Percentiles rank a stretch among this genome's conserved stretches.
These are phyloP conservation scores for Polydrusus tereticollis DNA, from an alignment of 2,888 invertebrate species.

Conservation along the genomic window DNA sequence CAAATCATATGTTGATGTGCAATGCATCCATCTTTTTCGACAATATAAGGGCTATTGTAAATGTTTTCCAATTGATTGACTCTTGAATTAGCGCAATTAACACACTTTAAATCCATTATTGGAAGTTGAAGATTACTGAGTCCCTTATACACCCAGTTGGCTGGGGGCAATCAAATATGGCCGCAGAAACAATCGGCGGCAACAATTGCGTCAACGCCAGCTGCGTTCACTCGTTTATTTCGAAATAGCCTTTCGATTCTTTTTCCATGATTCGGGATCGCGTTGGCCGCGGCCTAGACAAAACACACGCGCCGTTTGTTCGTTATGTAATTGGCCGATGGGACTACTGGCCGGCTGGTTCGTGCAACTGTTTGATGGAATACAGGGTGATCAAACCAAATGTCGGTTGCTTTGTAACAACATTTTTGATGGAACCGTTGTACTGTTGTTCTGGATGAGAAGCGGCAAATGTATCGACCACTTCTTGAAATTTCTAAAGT, in stretches of 20 bases:
- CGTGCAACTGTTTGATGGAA: not conserved
- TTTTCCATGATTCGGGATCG: slow-evolving; percentile 32
- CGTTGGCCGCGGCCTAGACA: slow-evolving; percentile 34
- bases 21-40: too few relatives aligned
- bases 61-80: too few relatives aligned
- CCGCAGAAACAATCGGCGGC: slow-evolving; percentile 24
- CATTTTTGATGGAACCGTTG: too few relatives aligned
- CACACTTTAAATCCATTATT: slow-evolving; percentile 11
- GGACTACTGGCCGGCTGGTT: not conserved
- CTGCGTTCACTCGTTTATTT: slow-evolving; percentile 26
- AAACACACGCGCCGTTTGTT: slow-evolving; percentile 25
- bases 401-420: too few relatives aligned
- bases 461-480: too few relatives aligned
- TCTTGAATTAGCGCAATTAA: too few relatives aligned
- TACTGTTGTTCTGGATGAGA: too few relatives aligned
- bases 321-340: slow-evolving; percentile 13
- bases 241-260: slow-evolving; percentile 25
- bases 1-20: too few relatives aligned
- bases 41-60: too few relatives aligned
- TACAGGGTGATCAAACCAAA: not conserved
- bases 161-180: slow-evolving; percentile 18
- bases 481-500: too few relatives aligned
- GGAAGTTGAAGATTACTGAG: slow-evolving; percentile 15
- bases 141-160: slow-evolving; percentile 16
- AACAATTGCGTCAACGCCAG: slow-evolving; percentile 36